Evolutionary conservation across 2,888 invertebrate genomes (phyloP).

Genomic region (Timema cristinae): DNA sequence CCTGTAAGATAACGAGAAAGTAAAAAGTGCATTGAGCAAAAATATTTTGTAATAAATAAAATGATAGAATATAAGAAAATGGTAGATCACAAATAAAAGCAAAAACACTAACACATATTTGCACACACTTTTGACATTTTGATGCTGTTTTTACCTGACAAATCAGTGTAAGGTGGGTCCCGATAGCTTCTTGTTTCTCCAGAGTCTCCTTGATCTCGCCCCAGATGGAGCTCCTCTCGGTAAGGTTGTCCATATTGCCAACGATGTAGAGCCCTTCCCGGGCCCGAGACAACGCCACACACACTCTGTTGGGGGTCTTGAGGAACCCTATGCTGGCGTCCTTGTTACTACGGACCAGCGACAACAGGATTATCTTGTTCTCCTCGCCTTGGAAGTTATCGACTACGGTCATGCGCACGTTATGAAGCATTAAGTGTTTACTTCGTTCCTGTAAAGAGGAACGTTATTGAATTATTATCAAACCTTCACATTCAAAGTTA

Average conservation of each 20-base stretch:
- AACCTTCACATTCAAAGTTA: no score
- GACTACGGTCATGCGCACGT: conserved; percentile 61
- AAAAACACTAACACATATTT: no score
- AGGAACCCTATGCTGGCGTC: conserved; percentile 67
- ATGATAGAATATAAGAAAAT: no score
- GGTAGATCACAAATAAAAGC: no score
- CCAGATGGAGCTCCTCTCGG: conserved; percentile 44
- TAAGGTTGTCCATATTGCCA: conserved; percentile 27
- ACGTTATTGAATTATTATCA: not conserved
- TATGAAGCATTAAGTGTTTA: conserved; percentile 41
- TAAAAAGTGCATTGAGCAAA: no score
- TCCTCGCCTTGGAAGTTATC: conserved; percentile 83
- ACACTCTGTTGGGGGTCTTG: conserved; percentile 63
- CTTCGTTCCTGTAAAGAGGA: conserved; percentile 36
- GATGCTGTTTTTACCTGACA: conserved; percentile 53
- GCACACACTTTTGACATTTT: no score
- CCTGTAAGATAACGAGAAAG: no score
- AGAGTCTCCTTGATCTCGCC: conserved; percentile 51
- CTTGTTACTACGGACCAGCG: conserved; percentile 70
- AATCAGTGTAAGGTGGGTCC: conserved; percentile 47
- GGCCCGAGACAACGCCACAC: conserved; percentile 74
- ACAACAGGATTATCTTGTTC: conserved; percentile 71
- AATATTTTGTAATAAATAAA: no score
- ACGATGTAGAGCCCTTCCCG: conserved; percentile 48
- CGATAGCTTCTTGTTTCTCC: conserved; percentile 50